These are phyloP conservation scores for Pogonophryne albipinna DNA, from an alignment of 2,797 vertebrate species.

Conservation along the genomic window DNA sequence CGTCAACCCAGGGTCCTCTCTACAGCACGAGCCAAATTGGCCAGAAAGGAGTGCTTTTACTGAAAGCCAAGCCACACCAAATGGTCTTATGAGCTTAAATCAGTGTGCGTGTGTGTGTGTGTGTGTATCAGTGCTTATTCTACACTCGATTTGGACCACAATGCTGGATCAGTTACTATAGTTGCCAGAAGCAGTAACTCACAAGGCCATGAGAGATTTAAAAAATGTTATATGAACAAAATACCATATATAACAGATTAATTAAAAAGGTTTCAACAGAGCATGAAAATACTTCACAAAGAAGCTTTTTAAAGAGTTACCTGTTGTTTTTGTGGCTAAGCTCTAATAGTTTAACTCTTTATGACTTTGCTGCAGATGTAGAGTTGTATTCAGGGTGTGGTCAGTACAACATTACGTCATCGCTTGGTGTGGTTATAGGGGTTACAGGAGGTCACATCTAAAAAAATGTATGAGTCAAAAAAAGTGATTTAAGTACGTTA, in stretches of 20 bases:
- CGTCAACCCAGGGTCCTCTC: background rate
- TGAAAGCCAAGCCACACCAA: constrained; percentile 4
- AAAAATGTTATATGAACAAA: constrained; percentile 4
- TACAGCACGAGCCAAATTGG: background rate
- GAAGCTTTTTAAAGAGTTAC: background rate
- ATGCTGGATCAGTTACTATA: background rate
- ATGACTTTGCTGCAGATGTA: background rate
- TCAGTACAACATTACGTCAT: background rate
- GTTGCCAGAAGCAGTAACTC: background rate
- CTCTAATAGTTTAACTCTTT: background rate
- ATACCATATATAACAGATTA: background rate
- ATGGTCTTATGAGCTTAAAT: background rate
- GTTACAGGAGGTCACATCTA: constrained; percentile 24
- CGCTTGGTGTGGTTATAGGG: constrained; percentile 27
- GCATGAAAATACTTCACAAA: background rate
- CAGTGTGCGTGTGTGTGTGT: constrained; percentile 20
- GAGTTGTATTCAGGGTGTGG: constrained; percentile 1
- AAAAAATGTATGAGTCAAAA: background rate
- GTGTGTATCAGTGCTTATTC: background rate
- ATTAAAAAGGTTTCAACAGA: background rate
- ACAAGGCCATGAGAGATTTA: background rate
- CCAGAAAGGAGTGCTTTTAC: background rate
- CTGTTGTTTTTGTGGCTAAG: too few relatives aligned
- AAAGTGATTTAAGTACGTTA: background rate
- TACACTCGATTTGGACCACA: background rate